Percentiles rank a stretch among this genome's conserved stretches.
These are phyloP conservation scores for Micromussa lordhowensis DNA, from an alignment of 92 coral and sea anemone species.

Conservation along the genomic window DNA sequence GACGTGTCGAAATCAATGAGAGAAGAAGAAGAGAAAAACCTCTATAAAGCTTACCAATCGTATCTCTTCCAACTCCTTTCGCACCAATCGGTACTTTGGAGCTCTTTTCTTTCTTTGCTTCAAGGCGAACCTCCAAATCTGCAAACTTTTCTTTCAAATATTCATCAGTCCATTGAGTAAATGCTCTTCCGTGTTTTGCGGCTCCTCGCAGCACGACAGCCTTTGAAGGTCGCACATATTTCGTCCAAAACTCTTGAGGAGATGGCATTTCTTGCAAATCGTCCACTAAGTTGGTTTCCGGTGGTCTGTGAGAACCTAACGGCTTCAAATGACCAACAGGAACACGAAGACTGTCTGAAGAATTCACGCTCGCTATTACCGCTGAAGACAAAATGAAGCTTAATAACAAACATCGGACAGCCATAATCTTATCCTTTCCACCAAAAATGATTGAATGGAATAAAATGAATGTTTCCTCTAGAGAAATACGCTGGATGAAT, in stretches of 20 bases:
- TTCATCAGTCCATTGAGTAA: conserved; percentile 86
- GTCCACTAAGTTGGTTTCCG: conserved; percentile 78
- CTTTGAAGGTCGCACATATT: conserved; percentile 88
- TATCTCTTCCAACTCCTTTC: conserved; percentile 91
- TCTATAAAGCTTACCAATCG: conserved; percentile 62
- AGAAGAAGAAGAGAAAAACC: neutral
- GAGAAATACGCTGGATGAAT: neutral
- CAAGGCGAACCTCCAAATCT: conserved; percentile 88
- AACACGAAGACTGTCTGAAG: neutral
- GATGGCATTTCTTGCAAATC: conserved; percentile 78
- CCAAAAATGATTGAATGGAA: too few species aligned
- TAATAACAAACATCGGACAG: neutral
- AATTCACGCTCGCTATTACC: neutral
- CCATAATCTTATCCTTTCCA: neutral
- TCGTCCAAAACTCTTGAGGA: conserved; percentile 87
- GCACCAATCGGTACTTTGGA: conserved; percentile 84
- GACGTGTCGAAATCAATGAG: neutral
- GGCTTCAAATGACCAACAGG: conserved; percentile 93
- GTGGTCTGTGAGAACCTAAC: conserved; percentile 84
- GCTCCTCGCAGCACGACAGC: conserved; percentile 90
- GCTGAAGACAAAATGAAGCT: neutral
- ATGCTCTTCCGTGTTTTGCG: conserved; percentile 81
- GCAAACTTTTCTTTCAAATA: conserved; percentile 75
- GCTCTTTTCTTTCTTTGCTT: conserved; percentile 89
- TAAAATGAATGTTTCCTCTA: neutral